Evolutionary conservation across 2,888 invertebrate genomes (phyloP).

Genomic region (Nebria brevicollis): DNA sequence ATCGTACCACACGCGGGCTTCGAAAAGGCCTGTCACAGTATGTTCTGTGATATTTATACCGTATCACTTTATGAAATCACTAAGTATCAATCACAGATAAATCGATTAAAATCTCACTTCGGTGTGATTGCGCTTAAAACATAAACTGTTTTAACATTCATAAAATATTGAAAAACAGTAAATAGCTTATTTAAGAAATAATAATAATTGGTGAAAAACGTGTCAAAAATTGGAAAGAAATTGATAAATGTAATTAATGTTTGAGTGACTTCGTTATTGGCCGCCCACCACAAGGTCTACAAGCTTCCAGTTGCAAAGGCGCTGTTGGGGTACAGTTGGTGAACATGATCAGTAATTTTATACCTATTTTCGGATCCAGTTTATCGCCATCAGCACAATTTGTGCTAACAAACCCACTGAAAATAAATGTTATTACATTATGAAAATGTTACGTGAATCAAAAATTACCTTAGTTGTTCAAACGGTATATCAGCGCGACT

Average conservation of each 20-base stretch:
- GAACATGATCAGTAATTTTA: slow-evolving; percentile 28
- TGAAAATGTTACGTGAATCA: background rate
- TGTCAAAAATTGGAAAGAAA: background rate
- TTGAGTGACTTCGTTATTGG: background rate
- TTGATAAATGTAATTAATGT: background rate
- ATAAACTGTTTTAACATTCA: background rate
- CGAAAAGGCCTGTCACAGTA: background rate
- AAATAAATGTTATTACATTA: slow-evolving; percentile 25
- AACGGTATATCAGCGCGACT: slow-evolving; percentile 49
- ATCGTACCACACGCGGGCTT: background rate
- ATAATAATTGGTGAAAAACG: background rate
- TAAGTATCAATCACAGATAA: background rate
- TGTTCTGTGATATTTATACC: background rate
- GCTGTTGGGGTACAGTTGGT: slow-evolving; percentile 17
- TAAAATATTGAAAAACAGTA: background rate
- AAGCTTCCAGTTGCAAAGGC: slow-evolving; percentile 15
- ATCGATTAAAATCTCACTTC: background rate
- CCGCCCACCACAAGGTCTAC: background rate
- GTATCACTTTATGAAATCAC: background rate
- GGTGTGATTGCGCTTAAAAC: background rate
- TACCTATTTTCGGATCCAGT: slow-evolving; percentile 25
- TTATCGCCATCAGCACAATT: slow-evolving; percentile 42
- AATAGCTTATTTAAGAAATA: slow-evolving; percentile 5
- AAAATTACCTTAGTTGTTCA: slow-evolving; percentile 48
- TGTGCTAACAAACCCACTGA: slow-evolving; percentile 48